Conservation (phyloP, 2,797 vertebrate species). For the Anisognathus igniventris region DNA sequence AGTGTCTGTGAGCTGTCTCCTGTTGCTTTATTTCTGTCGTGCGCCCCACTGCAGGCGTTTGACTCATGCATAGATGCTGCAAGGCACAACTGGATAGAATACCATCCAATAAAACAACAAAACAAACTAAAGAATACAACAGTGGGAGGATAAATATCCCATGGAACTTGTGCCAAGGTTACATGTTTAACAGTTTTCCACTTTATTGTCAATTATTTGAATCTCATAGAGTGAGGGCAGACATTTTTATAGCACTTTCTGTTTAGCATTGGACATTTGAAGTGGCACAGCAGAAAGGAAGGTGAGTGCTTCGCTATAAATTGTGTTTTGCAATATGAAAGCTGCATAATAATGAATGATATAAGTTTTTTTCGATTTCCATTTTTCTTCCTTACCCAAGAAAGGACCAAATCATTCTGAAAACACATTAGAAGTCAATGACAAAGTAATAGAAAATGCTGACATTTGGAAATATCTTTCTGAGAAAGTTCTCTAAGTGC, state of each 20-base stretch:
- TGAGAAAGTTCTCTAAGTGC: conserved; percentile 55
- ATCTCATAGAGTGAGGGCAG: conserved; percentile 67
- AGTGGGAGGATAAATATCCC: conserved; percentile 70
- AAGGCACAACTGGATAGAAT: conserved; percentile 24
- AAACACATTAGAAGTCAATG: conserved; percentile 73
- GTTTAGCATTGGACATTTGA: conserved; percentile 72
- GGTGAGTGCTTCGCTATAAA: conserved; percentile 69
- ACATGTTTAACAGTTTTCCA: conserved; percentile 68
- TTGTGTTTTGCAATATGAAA: conserved; percentile 72
- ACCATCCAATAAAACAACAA: conserved; percentile 7
- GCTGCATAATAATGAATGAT: conserved; percentile 73
- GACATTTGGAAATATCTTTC: conserved; percentile 67
- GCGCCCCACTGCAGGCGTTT: background rate
- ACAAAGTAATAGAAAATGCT: conserved; percentile 76
- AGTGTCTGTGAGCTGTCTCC: background rate
- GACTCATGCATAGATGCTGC: background rate
- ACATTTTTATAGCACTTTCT: conserved; percentile 76
- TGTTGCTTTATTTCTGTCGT: background rate
- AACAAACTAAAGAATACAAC: conserved; percentile 26
- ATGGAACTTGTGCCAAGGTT: conserved; percentile 68
- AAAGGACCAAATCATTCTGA: conserved; percentile 69
- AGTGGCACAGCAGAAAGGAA: conserved; percentile 66
- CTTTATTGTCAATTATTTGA: conserved; percentile 76
- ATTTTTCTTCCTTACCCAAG: conserved; percentile 71
- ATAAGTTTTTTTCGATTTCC: conserved; percentile 58